Conservation (phyloP, 2,888 invertebrate species). For the Erannis defoliaria region DNA sequence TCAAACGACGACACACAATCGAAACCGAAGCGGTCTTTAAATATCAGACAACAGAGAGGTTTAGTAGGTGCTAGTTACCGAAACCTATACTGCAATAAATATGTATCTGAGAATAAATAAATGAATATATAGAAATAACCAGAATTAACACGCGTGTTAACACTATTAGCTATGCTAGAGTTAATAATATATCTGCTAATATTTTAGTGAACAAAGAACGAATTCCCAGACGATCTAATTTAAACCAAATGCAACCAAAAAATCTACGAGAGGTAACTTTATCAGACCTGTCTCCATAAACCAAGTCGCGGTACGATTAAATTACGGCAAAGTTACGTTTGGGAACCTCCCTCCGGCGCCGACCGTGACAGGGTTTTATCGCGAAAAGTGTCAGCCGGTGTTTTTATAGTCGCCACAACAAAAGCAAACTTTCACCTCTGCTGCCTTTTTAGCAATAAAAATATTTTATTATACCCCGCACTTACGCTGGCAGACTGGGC, state of each 20-base stretch:
- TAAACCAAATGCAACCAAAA: conserved; percentile 25
- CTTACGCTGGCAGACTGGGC: conserved; percentile 33
- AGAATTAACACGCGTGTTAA: background rate
- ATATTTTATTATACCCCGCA: conserved; percentile 62
- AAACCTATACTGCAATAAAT: no score
- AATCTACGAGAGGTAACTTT: conserved; percentile 31
- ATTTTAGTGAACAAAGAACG: conserved; percentile 4
- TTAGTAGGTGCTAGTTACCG: no score
- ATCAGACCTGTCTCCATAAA: conserved; percentile 40
- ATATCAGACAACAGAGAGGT: no score
- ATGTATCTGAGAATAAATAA: no score
- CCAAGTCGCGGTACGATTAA: conserved; percentile 57
- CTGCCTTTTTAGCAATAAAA: conserved; percentile 70
- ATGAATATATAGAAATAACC: no score
- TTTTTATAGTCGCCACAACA: conserved; percentile 75
- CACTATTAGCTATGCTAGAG: background rate
- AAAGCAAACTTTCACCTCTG: conserved; percentile 77
- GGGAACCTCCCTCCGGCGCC: conserved; percentile 56
- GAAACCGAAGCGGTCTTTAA: no score
- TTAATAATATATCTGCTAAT: background rate
- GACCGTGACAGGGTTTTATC: conserved; percentile 76
- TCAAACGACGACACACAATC: no score
- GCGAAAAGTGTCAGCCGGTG: conserved; percentile 74
- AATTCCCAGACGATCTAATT: conserved; percentile 35
- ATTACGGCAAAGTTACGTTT: conserved; percentile 68